Conservation (phyloP, 1,140 invertebrate genomes). For the Holotrichia oblita region DNA sequence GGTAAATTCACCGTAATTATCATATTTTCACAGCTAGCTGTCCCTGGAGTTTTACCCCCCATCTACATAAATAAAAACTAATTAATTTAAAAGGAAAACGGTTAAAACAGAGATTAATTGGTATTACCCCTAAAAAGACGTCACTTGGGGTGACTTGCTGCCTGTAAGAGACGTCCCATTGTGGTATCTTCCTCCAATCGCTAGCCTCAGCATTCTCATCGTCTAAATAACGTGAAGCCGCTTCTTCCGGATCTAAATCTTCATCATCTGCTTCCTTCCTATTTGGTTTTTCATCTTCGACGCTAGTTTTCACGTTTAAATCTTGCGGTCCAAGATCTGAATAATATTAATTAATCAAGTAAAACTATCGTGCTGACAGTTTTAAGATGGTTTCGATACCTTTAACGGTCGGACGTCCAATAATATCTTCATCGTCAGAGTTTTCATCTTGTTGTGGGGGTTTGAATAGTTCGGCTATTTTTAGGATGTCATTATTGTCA, state of each 20-base stretch:
- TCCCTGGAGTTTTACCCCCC: slow-evolving; percentile 81
- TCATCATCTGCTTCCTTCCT: neutral
- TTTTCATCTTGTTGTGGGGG: neutral
- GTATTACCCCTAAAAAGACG: slow-evolving; percentile 85
- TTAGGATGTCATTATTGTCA: slow-evolving; percentile 12
- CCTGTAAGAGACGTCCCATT: slow-evolving; percentile 84
- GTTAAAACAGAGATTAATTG: no score
- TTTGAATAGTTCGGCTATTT: slow-evolving; percentile 40
- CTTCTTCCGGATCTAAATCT: slow-evolving; percentile 12
- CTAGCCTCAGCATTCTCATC: neutral
- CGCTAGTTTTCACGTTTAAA: neutral
- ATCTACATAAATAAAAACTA: slow-evolving; percentile 69
- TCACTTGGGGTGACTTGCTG: slow-evolving; percentile 87
- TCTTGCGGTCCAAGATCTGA: neutral
- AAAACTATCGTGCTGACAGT: neutral
- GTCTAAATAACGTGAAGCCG: neutral
- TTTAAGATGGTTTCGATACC: neutral
- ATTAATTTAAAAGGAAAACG: no score
- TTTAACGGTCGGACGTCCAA: slow-evolving; percentile 6
- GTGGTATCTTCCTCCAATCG: slow-evolving; percentile 70
- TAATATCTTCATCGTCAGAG: slow-evolving; percentile 25
- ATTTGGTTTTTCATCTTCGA: neutral
- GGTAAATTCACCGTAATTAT: slow-evolving; percentile 79
- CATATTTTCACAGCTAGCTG: slow-evolving; percentile 87
- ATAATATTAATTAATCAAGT: no score